These are phyloP conservation scores for Nematostella vectensis DNA, from an alignment of 92 coral and sea anemone species.

Conservation along the genomic window DNA sequence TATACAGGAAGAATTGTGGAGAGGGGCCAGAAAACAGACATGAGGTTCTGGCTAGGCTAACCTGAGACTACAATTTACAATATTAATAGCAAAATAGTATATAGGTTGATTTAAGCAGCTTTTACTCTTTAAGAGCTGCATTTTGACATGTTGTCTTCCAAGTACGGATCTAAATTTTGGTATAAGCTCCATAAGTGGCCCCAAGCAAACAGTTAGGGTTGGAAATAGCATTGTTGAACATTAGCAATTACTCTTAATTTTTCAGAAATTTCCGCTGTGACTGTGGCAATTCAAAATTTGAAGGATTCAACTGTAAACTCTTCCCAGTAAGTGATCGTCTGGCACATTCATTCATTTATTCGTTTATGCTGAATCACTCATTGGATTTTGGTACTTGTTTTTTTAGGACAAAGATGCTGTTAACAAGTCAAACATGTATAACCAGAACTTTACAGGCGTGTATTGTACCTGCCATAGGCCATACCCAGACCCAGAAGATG, in stretches of 20 bases:
- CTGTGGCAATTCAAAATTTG: slow-evolving; percentile 86
- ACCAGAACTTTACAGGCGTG: slow-evolving; percentile 86
- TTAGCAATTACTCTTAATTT: neutral
- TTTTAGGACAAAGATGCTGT: slow-evolving; percentile 63
- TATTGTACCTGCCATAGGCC: slow-evolving; percentile 91
- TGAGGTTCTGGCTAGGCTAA: too few species aligned
- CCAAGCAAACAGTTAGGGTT: too few species aligned
- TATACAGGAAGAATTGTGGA: neutral
- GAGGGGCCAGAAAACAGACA: neutral
- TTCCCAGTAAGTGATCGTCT: slow-evolving; percentile 47
- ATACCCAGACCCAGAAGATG: slow-evolving; percentile 95
- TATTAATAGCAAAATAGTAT: too few species aligned
- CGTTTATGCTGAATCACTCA: neutral
- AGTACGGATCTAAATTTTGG: too few species aligned
- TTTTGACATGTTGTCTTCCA: too few species aligned
- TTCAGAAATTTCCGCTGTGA: slow-evolving; percentile 87
- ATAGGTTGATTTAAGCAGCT: too few species aligned
- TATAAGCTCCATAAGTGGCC: too few species aligned
- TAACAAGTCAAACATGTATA: slow-evolving; percentile 57
- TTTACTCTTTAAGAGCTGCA: too few species aligned
- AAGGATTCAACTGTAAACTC: slow-evolving; percentile 62
- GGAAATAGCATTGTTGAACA: too few species aligned
- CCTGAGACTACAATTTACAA: too few species aligned
- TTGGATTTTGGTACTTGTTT: neutral
- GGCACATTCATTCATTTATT: neutral